Percentiles rank a stretch among this genome's conserved stretches.
phyloP scores from a whole-genome alignment of 2,797 vertebrate genomes.

The Lateolabrax maculatus region DNA sequence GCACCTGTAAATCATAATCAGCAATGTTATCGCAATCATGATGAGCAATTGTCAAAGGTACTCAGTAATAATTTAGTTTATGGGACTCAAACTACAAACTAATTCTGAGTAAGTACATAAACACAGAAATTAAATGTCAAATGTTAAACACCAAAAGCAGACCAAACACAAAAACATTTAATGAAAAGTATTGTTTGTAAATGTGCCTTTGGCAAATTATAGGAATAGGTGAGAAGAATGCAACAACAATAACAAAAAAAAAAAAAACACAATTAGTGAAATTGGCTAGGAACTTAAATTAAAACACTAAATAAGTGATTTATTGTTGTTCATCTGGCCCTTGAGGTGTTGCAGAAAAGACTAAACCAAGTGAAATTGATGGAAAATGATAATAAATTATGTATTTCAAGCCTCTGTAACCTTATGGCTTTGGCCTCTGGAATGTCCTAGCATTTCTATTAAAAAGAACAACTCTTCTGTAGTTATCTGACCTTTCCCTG shows the following conservation, averaged over 20 bases:
- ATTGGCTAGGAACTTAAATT: neutral
- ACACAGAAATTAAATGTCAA: neutral
- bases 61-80: neutral
- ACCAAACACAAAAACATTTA: neutral
- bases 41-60: slow-evolving; percentile 1
- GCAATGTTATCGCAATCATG: neutral
- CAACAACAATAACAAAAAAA: neutral
- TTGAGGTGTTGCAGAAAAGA: neutral
- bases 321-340: neutral
- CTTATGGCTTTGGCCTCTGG: slow-evolving; percentile 46
- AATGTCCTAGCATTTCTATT: slow-evolving; percentile 44
- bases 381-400: slow-evolving; percentile 25
- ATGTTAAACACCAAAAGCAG: neutral
- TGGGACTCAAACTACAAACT: neutral
- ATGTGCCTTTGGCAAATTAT: neutral
- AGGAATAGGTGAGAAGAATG: neutral
- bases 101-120: neutral
- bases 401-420: slow-evolving; percentile 43
- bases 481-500: slow-evolving; percentile 78
- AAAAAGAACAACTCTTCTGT: slow-evolving; percentile 57
- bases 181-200: neutral
- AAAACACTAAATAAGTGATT: neutral
- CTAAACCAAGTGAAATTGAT: slow-evolving; percentile 7
- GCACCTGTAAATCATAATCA: neutral
- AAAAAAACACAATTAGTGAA: neutral